A percentile compares a stretch with the other conserved stretches of the same genome.
phyloP scores from a whole-genome alignment of 2,888 invertebrate genomes.

The Acheta domesticus region DNA sequence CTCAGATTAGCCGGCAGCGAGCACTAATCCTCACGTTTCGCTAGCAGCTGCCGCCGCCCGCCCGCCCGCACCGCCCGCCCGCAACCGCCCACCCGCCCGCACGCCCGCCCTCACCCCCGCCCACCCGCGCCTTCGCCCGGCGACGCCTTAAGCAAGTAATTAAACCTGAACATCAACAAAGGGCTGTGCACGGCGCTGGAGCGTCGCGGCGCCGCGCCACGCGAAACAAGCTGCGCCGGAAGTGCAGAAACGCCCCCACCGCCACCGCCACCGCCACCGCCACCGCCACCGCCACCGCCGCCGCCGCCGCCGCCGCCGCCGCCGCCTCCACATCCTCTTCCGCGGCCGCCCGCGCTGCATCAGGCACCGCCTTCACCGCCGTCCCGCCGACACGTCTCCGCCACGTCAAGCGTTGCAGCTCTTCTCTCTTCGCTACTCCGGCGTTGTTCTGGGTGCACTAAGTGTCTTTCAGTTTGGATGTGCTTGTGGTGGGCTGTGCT shows the following conservation, averaged over 20 bases:
- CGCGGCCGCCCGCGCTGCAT: neutral
- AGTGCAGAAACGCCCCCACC: neutral
- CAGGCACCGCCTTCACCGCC: too few species aligned
- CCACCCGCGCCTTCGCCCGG: neutral
- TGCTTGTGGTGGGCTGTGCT: too few species aligned
- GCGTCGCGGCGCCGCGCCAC: neutral
- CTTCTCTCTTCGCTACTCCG: too few species aligned
- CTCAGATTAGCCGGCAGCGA: conserved; percentile 18
- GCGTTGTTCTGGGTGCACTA: too few species aligned
- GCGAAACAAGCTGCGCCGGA: neutral
- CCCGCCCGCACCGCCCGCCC: neutral
- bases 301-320: neutral
- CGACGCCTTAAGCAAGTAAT: conserved; percentile 11
- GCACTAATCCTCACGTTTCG: conserved; percentile 18
- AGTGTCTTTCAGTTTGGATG: too few species aligned
- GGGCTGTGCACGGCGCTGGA: neutral
- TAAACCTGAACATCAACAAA: conserved; percentile 18
- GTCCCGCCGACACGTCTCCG: too few species aligned
- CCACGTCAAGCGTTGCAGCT: too few species aligned
- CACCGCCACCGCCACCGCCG: neutral
- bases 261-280: neutral
- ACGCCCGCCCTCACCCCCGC: neutral
- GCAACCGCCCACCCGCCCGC: neutral
- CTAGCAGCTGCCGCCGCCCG: neutral
- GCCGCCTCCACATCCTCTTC: neutral